These are phyloP conservation scores for Gymnarchus niloticus DNA, from an alignment of 2,113 vertebrate species.

Conservation along the genomic window DNA sequence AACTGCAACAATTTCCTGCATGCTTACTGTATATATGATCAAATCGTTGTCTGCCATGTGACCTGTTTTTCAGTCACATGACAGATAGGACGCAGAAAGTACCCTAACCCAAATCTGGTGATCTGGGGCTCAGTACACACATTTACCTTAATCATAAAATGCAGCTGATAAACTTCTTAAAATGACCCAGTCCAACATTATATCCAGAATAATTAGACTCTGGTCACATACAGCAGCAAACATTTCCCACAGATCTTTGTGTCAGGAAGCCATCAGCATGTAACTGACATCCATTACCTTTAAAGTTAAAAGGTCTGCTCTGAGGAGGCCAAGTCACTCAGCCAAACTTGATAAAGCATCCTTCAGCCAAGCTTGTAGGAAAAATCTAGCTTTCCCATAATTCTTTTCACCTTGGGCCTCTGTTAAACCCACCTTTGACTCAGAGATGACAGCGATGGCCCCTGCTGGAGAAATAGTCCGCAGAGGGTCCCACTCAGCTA, in stretches of 20 bases:
- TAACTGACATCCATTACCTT: not conserved
- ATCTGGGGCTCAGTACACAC: not conserved
- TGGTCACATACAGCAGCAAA: not conserved
- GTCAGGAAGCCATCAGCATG: not conserved
- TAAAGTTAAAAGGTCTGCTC: not conserved
- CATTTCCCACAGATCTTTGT: not conserved
- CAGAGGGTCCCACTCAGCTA: constrained; percentile 31
- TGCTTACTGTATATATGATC: not conserved
- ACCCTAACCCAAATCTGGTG: not conserved
- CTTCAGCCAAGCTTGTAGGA: not conserved
- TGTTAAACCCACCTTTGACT: not conserved
- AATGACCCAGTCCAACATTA: not conserved
- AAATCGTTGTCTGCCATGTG: not conserved
- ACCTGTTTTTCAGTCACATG: not conserved
- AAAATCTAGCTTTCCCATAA: constrained; percentile 4
- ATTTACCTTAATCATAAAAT: not conserved
- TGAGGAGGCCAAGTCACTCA: not conserved
- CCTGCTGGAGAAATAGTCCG: not conserved
- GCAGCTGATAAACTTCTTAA: not conserved
- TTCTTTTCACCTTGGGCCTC: not conserved
- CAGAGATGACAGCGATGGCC: not conserved
- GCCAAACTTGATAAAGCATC: no score
- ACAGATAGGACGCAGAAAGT: no score
- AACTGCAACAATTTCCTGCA: not conserved
- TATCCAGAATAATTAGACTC: not conserved